Base-by-base conservation (phyloP, 2,888 invertebrate species). In the Orchestes rusci region DNA sequence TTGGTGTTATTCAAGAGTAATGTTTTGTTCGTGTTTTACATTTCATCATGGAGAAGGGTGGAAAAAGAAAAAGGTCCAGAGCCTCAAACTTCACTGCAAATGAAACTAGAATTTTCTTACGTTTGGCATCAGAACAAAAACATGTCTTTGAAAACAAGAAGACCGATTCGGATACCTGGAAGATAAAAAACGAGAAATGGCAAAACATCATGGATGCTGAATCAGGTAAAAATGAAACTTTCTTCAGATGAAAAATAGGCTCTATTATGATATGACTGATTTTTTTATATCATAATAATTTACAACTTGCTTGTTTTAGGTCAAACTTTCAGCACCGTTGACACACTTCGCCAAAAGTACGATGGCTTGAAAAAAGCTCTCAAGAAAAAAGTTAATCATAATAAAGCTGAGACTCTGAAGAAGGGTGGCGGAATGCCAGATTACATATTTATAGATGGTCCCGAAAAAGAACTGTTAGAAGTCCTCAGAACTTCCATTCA, bases 291-390 rank as follows among this genome's bases (percentile, higher is more conserved):
- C n/a, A n/a, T n/a, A n/a, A n/a, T n/a, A n/a, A n/a, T n/a, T n/a
- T n/a, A n/a, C n/a, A n/a, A n/a, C n/a, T n/a, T n/a, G n/a, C n/a
- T 23, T 5, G 7, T 23, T 23, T 31, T 31, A 31, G 31, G 31
- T 10, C 31, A 31, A 31, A 31, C n/a, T 10, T 31, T 31, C 15
- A 31, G 31, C 10, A 5, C 31, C 5, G 31, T 31, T 4, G 31
- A 31, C n/a, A 31, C 31, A 8, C n/a, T 31, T 10, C 7, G 7
- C 5, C n/a, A 10, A n/a, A 31, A 31, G 15, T 13, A 31, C 15
- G 31, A 31, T 31, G 31, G 15, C 15, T n/a, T 31, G n/a, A 31
- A 31, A 31, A 31, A 31, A 13, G 31, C 7, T 5, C 15, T 31
- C n/a, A 31, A 31, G 31, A 31, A 31, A 31, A 31, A 31, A 31